Conservation (phyloP, 2,888 invertebrate genomes). For the Andrena hattorfiana region DNA sequence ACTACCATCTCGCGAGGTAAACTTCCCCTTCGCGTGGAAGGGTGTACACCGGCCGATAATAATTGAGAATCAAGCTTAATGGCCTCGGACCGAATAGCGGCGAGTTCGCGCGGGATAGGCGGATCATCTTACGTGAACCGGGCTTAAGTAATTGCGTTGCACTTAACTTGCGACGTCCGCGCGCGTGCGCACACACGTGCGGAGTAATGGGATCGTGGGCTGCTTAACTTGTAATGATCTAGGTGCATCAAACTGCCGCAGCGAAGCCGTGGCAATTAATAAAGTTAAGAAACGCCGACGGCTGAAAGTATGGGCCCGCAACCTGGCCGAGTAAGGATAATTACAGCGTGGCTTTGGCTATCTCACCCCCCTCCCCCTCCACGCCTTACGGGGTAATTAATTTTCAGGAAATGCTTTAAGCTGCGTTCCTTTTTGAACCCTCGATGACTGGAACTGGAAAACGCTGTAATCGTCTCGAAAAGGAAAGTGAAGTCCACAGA, state of each 20-base stretch:
- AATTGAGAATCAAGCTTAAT: slow-evolving; percentile 41
- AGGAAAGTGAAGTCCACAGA: no score
- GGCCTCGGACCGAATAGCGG: slow-evolving; percentile 31
- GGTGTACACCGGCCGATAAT: slow-evolving; percentile 18
- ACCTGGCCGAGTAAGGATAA: slow-evolving; percentile 47
- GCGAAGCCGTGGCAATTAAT: slow-evolving; percentile 66
- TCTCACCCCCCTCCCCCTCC: background rate
- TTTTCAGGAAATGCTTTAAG: slow-evolving; percentile 37
- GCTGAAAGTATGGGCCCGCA: slow-evolving; percentile 52
- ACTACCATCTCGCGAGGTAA: background rate
- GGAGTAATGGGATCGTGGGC: slow-evolving; percentile 23
- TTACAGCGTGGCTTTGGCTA: slow-evolving; percentile 33
- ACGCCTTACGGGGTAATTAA: slow-evolving; percentile 33
- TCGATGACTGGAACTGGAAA: background rate
- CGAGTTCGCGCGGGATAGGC: slow-evolving; percentile 46
- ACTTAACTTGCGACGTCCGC: slow-evolving; percentile 16
- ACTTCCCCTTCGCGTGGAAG: background rate
- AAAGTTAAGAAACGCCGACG: slow-evolving; percentile 66
- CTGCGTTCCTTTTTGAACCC: background rate
- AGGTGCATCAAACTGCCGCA: slow-evolving; percentile 64
- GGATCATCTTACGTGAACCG: slow-evolving; percentile 54
- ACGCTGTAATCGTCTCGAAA: no score
- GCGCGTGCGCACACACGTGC: slow-evolving; percentile 15
- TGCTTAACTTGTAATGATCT: slow-evolving; percentile 67
- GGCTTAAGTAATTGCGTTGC: slow-evolving; percentile 64